Conservation (phyloP, 2,888 invertebrate species). For the Drosophila kuntzei region DNA sequence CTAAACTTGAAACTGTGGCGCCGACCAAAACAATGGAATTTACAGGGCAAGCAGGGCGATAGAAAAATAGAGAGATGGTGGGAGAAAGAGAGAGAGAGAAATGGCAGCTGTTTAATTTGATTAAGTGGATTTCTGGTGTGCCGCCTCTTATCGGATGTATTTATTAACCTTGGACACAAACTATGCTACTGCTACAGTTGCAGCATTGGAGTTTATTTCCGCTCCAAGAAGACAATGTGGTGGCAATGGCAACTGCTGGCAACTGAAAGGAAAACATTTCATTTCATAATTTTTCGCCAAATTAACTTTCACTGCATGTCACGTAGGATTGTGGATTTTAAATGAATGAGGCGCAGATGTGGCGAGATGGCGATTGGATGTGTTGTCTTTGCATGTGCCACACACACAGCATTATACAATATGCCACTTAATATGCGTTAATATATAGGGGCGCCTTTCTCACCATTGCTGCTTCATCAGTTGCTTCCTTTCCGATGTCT, state of each 20-base stretch:
- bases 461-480: conserved; percentile 20
- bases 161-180: conserved; percentile 56
- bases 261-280: conserved; percentile 62
- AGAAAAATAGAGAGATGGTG: conserved; percentile 4
- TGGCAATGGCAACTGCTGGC: conserved; percentile 50
- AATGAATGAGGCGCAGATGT: conserved; percentile 45
- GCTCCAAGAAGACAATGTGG: conserved; percentile 61
- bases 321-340: conserved; percentile 65
- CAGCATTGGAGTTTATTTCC: conserved; percentile 48
- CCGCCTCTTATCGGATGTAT: conserved; percentile 56
- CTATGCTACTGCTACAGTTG: conserved; percentile 23
- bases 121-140: conserved; percentile 52
- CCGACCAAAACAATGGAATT: conserved; percentile 37
- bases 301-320: conserved; percentile 78
- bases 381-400: conserved; percentile 48
- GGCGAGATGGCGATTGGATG: conserved; percentile 23
- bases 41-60: conserved; percentile 25
- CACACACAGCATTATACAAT: conserved; percentile 58
- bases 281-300: conserved; percentile 78
- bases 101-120: conserved; percentile 56
- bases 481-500: conserved; percentile 54
- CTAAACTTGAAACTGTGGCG: conserved; percentile 39
- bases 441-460: conserved; percentile 52
- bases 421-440: conserved; percentile 76
- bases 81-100: conserved; percentile 21